Evolutionary conservation across 2,888 invertebrate genomes (phyloP).

Genomic region (Drosophila atroscutellata): DNA sequence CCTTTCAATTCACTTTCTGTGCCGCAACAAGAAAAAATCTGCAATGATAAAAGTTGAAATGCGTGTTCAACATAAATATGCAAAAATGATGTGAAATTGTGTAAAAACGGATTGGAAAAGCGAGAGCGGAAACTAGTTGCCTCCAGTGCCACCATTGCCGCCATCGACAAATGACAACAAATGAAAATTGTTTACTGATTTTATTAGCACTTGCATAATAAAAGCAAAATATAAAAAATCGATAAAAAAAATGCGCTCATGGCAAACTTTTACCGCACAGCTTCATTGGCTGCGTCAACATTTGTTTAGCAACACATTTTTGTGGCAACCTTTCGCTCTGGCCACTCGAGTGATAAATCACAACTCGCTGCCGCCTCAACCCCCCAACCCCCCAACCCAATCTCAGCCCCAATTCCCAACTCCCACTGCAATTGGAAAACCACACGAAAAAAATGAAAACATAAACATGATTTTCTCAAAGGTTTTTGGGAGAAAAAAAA

Average conservation of each 20-base stretch:
- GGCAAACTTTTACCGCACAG: conserved; percentile 63
- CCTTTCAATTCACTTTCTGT: conserved; percentile 66
- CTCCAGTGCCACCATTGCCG: conserved; percentile 3
- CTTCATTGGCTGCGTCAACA: conserved; percentile 57
- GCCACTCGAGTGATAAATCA: conserved; percentile 74
- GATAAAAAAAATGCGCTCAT: conserved; percentile 41
- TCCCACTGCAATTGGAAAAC: conserved; percentile 37
- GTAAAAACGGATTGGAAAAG: conserved; percentile 36
- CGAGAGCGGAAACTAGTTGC: conserved; percentile 61
- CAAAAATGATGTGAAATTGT: conserved; percentile 48
- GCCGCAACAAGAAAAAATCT: conserved; percentile 9
- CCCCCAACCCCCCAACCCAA: conserved; percentile 23
- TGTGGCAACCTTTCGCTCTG: conserved; percentile 74
- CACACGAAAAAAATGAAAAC: conserved; percentile 18
- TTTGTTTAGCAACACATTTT: conserved; percentile 70
- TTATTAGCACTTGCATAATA: conserved; percentile 78
- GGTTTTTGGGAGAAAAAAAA: conserved; percentile 24
- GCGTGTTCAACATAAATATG: conserved; percentile 71
- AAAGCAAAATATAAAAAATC: conserved; percentile 21
- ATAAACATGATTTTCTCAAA: conserved; percentile 50
- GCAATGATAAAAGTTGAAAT: conserved; percentile 52
- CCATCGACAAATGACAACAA: conserved; percentile 65
- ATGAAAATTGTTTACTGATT: conserved; percentile 64
- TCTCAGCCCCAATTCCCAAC: conserved; percentile 48
- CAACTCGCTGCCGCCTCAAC: conserved; percentile 47